These are phyloP conservation scores for Sitta europaea DNA, from an alignment of 2,113 vertebrate species.

Conservation along the genomic window DNA sequence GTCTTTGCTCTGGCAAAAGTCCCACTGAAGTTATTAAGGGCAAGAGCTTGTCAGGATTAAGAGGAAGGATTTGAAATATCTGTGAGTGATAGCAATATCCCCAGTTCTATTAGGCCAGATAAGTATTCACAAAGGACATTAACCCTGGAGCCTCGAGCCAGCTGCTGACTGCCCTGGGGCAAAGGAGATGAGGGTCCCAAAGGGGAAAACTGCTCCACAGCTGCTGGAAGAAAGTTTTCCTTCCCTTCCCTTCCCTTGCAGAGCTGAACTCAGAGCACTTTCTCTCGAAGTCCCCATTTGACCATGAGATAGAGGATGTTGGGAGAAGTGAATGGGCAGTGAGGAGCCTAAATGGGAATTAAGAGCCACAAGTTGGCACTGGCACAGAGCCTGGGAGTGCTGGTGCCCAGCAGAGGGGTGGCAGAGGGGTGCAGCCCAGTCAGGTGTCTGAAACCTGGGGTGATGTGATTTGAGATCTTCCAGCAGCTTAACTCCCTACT, in stretches of 20 bases:
- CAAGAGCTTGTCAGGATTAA: slow-evolving; percentile 63
- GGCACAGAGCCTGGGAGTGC: not conserved
- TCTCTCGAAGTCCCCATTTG: not conserved
- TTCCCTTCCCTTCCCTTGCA: not conserved
- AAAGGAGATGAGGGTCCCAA: not conserved
- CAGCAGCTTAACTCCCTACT: not conserved
- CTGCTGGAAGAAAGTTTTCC: not conserved
- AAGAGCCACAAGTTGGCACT: rapidly evolving
- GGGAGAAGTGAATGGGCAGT: not conserved
- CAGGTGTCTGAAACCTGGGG: rapidly evolving
- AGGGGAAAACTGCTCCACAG: not conserved
- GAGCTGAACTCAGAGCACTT: not conserved
- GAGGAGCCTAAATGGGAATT: not conserved
- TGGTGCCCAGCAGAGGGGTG: not conserved
- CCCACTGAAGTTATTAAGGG: slow-evolving; percentile 64
- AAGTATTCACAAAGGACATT: slow-evolving; percentile 3
- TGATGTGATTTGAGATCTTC: rapidly evolving
- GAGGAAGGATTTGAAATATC: slow-evolving; percentile 56
- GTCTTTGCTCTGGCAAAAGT: slow-evolving; percentile 58
- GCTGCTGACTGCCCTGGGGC: not conserved
- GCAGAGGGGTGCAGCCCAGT: rapidly evolving
- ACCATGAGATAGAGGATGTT: rapidly evolving
- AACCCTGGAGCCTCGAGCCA: slow-evolving; percentile 32
- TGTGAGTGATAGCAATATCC: slow-evolving; percentile 47
- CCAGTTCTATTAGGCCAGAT: slow-evolving; percentile 22